Percentiles rank a stretch among this genome's conserved stretches.
Conservation (phyloP, 2,888 invertebrate species). For the Drosophila antonietae region DNA sequence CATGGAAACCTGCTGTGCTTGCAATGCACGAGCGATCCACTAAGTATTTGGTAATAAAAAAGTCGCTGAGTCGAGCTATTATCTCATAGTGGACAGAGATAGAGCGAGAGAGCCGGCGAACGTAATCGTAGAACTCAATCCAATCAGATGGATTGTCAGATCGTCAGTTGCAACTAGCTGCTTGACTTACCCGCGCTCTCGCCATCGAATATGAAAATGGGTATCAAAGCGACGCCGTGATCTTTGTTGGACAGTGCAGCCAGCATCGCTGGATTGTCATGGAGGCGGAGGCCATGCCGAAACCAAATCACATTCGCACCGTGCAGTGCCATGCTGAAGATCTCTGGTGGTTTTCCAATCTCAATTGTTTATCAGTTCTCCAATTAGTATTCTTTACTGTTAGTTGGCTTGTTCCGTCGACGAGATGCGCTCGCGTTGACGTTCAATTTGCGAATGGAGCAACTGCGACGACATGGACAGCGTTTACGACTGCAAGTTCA, state of each 20-base stretch:
- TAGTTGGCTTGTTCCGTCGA: conserved; percentile 9
- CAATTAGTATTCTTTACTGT: neutral
- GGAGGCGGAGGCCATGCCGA: conserved; percentile 89
- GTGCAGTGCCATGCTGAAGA: conserved; percentile 37
- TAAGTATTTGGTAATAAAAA: conserved; percentile 8
- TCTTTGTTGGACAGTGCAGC: conserved; percentile 85
- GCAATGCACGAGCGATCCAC: conserved; percentile 12
- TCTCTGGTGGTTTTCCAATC: neutral
- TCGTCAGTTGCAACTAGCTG: neutral
- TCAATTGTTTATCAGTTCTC: neutral
- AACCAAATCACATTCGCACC: conserved; percentile 88
- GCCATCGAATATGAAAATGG: conserved; percentile 91
- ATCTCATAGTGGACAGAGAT: conserved; percentile 1
- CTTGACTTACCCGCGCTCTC: conserved; percentile 87
- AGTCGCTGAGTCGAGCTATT: conserved; percentile 15
- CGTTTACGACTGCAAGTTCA: conserved; percentile 32
- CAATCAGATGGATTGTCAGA: neutral
- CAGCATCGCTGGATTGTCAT: conserved; percentile 89
- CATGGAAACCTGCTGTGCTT: neutral
- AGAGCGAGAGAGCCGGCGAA: neutral
- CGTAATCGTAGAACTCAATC: neutral
- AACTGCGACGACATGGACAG: conserved; percentile 26
- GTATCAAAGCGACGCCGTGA: conserved; percentile 85
- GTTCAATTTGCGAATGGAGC: conserved; percentile 57
- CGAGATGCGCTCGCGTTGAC: conserved; percentile 54